Evolutionary conservation across 2,888 invertebrate species (phyloP), one percentile per base, ranked within the genome.

Genomic region (Drosophila atripex): DNA sequence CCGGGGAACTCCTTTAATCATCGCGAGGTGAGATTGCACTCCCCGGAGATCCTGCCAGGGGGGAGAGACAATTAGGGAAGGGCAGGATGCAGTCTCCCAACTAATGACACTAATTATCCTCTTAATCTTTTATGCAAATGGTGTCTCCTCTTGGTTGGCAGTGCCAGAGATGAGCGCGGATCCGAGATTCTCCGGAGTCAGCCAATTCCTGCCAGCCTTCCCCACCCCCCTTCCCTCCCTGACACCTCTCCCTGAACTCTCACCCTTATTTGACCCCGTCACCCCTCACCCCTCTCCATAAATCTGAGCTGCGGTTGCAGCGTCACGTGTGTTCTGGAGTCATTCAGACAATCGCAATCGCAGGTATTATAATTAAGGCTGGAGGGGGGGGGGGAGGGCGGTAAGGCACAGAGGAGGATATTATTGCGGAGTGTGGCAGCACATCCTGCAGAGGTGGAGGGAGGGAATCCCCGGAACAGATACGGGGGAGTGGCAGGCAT

Each of bases 21-120:
- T 16, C 38, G 30, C n/a, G 7, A 64, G 63, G 52, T 45, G 52
- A 30, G 23, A 14, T 51, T 52, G 65, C 28, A 39, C 8, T 69
- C 43, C 53, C 69, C 38, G 11, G 60, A 53, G 43, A 51, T 35
- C 1, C 9, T 18, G 39, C 4, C 35, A 35, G 12, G 28, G 12
- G 1, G 32, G 11, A 3, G 25, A 9, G 41, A 9, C 11, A 41
- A 5, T 38, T 45, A 28, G 9, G 11, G 21, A 9, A 28, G 28
- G 18, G 45, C 65, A 65, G 50, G 66, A 57, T 53, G 60, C 46
- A 63, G 60, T 55, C 46, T 56, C 50, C 70, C 73, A 72, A 65
- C 87, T 86, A 84, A 82, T 86, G 82, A 84, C 82, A 80, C 87
- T 82, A 82, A 82, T 86, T 86, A 84, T 78, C 76, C 78, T 74